Percentiles rank a stretch among this genome's conserved stretches.
Evolutionary conservation across 2,797 vertebrate genomes (phyloP).

Genomic region (Onychomys leucogaster): DNA sequence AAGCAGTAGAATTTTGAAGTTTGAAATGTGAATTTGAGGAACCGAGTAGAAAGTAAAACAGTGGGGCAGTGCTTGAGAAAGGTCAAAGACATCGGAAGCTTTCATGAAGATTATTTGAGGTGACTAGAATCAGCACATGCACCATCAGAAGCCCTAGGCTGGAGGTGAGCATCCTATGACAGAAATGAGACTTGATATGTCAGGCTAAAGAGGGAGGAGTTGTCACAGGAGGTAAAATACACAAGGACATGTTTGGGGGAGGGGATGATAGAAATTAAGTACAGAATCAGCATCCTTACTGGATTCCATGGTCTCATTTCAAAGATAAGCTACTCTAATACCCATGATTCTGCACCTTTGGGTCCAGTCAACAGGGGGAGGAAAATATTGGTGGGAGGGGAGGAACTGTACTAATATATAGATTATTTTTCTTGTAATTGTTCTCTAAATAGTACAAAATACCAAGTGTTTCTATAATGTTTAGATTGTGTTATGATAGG

Average conservation of each 20-base stretch:
- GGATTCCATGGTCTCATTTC: not conserved
- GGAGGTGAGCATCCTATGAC: not conserved
- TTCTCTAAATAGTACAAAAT: not conserved
- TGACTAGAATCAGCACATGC: not conserved
- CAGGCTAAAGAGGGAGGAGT: not conserved
- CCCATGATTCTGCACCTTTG: not conserved
- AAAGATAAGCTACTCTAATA: not conserved
- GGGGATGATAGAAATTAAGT: not conserved
- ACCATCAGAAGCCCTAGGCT: conserved; percentile 18
- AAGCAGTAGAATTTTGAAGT: conserved; percentile 13
- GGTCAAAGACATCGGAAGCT: not conserved
- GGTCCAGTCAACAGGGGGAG: not conserved
- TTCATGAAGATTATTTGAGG: not conserved
- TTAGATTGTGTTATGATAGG: not conserved
- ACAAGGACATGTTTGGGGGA: not conserved
- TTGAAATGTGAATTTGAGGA: not conserved
- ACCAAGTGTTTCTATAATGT: not conserved
- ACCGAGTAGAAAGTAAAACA: not conserved
- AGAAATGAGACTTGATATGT: not conserved
- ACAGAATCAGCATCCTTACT: not conserved
- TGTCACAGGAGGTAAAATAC: not conserved
- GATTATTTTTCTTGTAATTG: not conserved
- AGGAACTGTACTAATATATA: too few relatives aligned
- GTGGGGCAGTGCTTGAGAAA: not conserved
- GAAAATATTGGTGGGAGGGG: not conserved